These are phyloP conservation scores for Gobio gobio DNA, from an alignment of 2,113 vertebrate species.

Conservation along the genomic window DNA sequence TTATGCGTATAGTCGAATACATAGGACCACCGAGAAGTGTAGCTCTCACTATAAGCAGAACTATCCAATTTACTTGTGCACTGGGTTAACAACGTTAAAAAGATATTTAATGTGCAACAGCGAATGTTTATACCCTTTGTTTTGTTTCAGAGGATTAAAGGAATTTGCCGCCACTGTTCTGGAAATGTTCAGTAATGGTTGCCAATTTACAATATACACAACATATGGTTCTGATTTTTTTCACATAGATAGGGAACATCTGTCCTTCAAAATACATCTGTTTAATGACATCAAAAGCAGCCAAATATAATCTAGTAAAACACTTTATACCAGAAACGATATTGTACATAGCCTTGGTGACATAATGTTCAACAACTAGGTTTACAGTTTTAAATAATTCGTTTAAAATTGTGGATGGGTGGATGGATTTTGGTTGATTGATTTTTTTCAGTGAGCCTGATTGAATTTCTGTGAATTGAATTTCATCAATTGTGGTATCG, in stretches of 20 bases:
- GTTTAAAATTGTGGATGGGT: too few species aligned
- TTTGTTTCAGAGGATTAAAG: slow-evolving; percentile 42
- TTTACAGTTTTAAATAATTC: too few species aligned
- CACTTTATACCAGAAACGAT: slow-evolving; percentile 53
- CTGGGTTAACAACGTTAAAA: slow-evolving; percentile 28
- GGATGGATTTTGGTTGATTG: too few species aligned
- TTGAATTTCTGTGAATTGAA: too few species aligned
- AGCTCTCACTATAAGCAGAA: neutral
- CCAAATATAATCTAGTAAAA: slow-evolving; percentile 62
- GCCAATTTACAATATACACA: slow-evolving; percentile 10
- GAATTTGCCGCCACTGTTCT: slow-evolving; percentile 34
- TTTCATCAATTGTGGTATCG: too few species aligned
- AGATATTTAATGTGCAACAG: slow-evolving; percentile 29
- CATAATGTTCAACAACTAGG: too few species aligned
- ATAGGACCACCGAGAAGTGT: slow-evolving; percentile 20
- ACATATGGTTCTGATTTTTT: slow-evolving; percentile 18
- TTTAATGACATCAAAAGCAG: slow-evolving; percentile 51
- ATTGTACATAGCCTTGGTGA: neutral
- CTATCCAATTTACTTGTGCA: neutral
- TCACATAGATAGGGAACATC: slow-evolving; percentile 45
- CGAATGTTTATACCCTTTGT: slow-evolving; percentile 6
- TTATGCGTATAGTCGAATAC: neutral
- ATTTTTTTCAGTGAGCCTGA: too few species aligned
- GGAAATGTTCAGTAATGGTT: slow-evolving; percentile 35
- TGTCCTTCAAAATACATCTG: slow-evolving; percentile 27